These are phyloP conservation scores for Drosophila quinaria DNA, from an alignment of 2,888 invertebrate genomes.

Conservation along the genomic window DNA sequence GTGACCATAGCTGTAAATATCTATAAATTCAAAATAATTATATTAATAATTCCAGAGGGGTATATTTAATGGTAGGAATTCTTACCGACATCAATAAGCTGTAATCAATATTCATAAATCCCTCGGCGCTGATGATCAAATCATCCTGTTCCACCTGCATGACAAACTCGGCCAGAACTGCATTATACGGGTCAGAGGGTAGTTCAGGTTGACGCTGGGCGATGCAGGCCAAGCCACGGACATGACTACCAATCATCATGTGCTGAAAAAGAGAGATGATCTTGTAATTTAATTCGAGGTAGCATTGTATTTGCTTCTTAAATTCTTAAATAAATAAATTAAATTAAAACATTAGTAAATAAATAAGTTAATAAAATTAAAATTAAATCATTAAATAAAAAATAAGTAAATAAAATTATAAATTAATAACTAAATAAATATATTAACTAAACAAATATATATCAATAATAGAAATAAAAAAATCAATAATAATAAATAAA, in stretches of 20 bases:
- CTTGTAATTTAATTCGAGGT: too few relatives aligned
- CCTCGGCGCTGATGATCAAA: slow-evolving; percentile 66
- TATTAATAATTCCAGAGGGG: neutral
- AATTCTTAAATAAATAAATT: too few relatives aligned
- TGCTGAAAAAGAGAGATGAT: slow-evolving; percentile 41
- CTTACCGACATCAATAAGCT: slow-evolving; percentile 74
- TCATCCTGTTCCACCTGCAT: slow-evolving; percentile 76
- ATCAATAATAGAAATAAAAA: too few relatives aligned
- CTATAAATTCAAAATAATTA: slow-evolving; percentile 37
- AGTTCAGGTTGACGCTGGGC: slow-evolving; percentile 23
- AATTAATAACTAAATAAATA: too few relatives aligned
- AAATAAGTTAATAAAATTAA: too few relatives aligned
- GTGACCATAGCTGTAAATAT: slow-evolving; percentile 73
- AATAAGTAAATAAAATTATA: too few relatives aligned
- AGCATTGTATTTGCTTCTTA: too few relatives aligned
- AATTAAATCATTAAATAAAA: too few relatives aligned
- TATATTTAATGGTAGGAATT: neutral
- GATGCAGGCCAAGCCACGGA: slow-evolving; percentile 59
- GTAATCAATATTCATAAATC: slow-evolving; percentile 73
- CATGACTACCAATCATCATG: slow-evolving; percentile 50
- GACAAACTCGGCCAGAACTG: slow-evolving; percentile 67
- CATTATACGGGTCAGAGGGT: slow-evolving; percentile 54
- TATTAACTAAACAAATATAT: too few relatives aligned
- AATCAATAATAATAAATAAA: too few relatives aligned
- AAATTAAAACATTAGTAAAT: too few relatives aligned